phyloP scores from a whole-genome alignment of 1,140 invertebrate species.

The Neotoxoptera formosana region DNA sequence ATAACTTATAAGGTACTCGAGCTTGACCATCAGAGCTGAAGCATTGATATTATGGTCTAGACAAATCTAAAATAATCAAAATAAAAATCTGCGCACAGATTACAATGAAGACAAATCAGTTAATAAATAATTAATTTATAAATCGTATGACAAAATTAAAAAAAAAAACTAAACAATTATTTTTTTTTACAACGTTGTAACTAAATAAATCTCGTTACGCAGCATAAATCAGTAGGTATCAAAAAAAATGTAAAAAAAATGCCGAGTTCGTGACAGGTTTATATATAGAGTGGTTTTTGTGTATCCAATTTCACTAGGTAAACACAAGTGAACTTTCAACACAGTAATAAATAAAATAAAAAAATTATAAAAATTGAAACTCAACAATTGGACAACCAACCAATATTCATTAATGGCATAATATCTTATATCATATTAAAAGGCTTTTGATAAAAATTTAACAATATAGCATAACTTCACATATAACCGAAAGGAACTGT shows the following conservation, averaged over 20 bases:
- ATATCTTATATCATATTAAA: not conserved
- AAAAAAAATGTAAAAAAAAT: constrained; percentile 9
- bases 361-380: not conserved
- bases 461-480: not conserved
- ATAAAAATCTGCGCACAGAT: not conserved
- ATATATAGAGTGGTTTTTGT: not conserved
- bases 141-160: not conserved
- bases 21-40: not conserved
- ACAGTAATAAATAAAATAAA: not conserved
- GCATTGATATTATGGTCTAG: not conserved
- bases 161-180: not conserved
- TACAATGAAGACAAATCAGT: not conserved
- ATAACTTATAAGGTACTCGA: not conserved
- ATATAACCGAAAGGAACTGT: not conserved
- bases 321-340: not conserved
- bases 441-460: not conserved
- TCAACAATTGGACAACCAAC: not conserved
- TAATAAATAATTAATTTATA: not conserved
- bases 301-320: not conserved
- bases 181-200: not conserved
- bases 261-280: not conserved
- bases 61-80: not conserved
- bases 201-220: not conserved
- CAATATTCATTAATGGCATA: not conserved
- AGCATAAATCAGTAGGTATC: not conserved